Conservation (phyloP, 1,140 invertebrate genomes). For the Helicoverpa zea region DNA sequence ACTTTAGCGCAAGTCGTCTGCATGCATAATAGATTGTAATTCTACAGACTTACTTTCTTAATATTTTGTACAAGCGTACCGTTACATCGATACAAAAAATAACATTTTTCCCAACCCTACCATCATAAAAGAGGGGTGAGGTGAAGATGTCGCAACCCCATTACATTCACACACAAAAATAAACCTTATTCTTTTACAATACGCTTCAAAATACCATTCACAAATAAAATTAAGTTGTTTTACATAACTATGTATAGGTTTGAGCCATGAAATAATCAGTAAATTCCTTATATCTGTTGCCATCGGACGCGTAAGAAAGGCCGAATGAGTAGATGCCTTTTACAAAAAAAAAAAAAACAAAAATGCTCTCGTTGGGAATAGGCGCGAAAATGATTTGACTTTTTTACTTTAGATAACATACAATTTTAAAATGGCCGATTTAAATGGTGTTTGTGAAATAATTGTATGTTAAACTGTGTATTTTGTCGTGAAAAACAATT, state of each 20-base stretch:
- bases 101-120: constrained; percentile 49
- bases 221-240: constrained; percentile 68
- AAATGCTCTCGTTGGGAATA: background rate
- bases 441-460: background rate
- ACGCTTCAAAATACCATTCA: constrained; percentile 57
- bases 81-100: background rate
- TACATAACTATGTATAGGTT: constrained; percentile 72
- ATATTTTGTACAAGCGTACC: background rate
- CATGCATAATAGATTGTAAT: too few species aligned
- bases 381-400: constrained; percentile 23
- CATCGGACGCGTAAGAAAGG: constrained; percentile 7
- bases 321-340: constrained; percentile 17
- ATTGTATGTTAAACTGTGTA: background rate
- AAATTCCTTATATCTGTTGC: constrained; percentile 52
- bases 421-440: background rate
- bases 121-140: constrained; percentile 54
- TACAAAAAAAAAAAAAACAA: constrained; percentile 6
- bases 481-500: background rate
- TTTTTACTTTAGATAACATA: background rate
- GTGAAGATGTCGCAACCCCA: constrained; percentile 52
- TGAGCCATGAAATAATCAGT: constrained; percentile 81
- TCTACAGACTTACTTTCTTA: too few species aligned
- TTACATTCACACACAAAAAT: constrained; percentile 56
- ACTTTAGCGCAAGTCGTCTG: too few species aligned
- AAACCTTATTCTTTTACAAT: constrained; percentile 50